phyloP scores from a whole-genome alignment of 2,113 vertebrate genomes.

The Neodontobutis hainanensis region DNA sequence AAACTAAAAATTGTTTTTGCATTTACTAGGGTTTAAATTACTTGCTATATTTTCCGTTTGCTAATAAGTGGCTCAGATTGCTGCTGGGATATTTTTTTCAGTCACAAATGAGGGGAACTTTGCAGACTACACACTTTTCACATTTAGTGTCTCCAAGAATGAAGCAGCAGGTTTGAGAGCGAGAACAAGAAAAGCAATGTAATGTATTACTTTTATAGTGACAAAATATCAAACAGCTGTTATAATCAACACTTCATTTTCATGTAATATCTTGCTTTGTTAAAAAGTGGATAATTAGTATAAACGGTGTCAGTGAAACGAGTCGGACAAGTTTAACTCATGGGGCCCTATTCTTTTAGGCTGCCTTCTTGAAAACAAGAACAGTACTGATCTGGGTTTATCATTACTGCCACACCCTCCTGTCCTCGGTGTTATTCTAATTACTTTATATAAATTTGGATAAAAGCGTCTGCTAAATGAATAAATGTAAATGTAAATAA shows the following conservation, averaged over 20 bases:
- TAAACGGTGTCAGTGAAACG: slow-evolving; percentile 39
- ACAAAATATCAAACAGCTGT: no score
- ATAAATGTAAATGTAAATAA: no score
- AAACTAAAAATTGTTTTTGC: not conserved
- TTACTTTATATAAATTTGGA: no score
- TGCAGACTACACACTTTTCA: slow-evolving; percentile 16
- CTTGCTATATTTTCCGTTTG: not conserved
- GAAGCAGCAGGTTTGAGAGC: not conserved
- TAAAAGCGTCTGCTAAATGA: no score
- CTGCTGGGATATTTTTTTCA: not conserved
- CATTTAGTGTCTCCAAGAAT: slow-evolving; percentile 3
- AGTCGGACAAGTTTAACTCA: slow-evolving; percentile 30
- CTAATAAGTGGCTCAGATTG: not conserved
- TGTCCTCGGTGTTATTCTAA: no score
- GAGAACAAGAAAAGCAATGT: not conserved
- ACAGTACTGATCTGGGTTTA: not conserved
- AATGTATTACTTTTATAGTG: slow-evolving; percentile 1
- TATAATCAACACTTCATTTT: no score
- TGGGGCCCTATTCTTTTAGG: no score
- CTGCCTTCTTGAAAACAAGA: not conserved
- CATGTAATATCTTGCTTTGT: no score
- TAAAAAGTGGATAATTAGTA: slow-evolving; percentile 9
- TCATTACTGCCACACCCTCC: not conserved
- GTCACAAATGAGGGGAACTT: not conserved
- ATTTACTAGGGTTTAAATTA: not conserved